These are phyloP conservation scores for Glaucidium brasilianum DNA, from an alignment of 2,113 vertebrate species.

Conservation along the genomic window DNA sequence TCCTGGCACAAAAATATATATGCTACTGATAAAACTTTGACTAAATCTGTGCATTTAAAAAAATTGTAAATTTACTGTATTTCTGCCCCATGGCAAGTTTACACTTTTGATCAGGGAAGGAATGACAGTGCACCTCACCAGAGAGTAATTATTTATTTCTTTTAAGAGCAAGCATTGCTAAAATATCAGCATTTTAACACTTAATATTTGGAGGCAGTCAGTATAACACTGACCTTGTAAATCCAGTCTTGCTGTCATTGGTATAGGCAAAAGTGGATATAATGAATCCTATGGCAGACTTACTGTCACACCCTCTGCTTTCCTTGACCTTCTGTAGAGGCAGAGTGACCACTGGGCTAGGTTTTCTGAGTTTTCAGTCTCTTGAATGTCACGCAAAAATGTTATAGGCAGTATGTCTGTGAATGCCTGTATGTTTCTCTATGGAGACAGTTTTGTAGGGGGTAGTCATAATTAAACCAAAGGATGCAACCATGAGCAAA, in stretches of 20 bases:
- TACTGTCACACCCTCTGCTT: not conserved
- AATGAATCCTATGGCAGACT: not conserved
- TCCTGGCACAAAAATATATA: not conserved
- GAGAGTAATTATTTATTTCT: not conserved
- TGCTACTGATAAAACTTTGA: not conserved
- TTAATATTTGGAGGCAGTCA: not conserved
- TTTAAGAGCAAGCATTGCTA: not conserved
- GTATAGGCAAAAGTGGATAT: not conserved
- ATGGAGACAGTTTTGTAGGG: not conserved
- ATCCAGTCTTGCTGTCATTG: not conserved
- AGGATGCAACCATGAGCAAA: not conserved
- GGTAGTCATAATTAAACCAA: not conserved
- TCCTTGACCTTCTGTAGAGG: not conserved
- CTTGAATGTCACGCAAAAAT: not conserved
- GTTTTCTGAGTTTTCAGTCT: not conserved
- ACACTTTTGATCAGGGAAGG: not conserved
- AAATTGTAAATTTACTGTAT: not conserved
- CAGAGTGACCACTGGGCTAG: not conserved
- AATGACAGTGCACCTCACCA: not conserved
- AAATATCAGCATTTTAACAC: not conserved
- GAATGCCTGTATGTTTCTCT: not conserved
- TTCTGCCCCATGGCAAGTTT: not conserved
- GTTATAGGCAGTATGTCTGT: fast-evolving
- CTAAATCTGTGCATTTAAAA: not conserved
- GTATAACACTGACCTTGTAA: not conserved